These are phyloP conservation scores for Pogoniulus pusillus DNA, from an alignment of 2,797 vertebrate species.

Conservation along the genomic window DNA sequence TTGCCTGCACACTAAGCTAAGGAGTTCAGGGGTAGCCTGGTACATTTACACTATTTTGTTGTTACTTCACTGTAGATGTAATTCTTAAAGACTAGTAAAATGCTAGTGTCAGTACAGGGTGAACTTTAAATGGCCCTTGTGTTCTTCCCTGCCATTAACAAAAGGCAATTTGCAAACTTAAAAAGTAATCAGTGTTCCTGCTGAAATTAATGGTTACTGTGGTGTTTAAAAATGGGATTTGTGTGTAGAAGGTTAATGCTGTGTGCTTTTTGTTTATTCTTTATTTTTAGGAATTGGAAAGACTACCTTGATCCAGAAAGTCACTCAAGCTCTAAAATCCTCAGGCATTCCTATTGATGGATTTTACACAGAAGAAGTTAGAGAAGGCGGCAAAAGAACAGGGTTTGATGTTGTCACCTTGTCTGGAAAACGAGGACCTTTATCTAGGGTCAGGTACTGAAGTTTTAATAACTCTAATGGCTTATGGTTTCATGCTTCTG, in stretches of 20 bases:
- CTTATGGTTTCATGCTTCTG: background rate
- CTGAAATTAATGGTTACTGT: background rate
- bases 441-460: slow-evolving; percentile 90
- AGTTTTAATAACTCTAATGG: background rate
- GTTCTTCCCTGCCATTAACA: background rate
- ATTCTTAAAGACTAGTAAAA: background rate
- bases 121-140: background rate
- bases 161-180: background rate
- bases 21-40: background rate
- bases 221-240: background rate
- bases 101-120: background rate
- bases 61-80: background rate
- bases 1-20: background rate
- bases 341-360: slow-evolving; percentile 82
- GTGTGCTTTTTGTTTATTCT: background rate
- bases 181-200: background rate
- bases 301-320: slow-evolving; percentile 93
- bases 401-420: slow-evolving; percentile 96
- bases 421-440: slow-evolving; percentile 83
- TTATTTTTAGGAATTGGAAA: slow-evolving; percentile 89
- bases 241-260: background rate
- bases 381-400: slow-evolving; percentile 85
- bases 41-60: background rate
- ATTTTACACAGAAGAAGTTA: slow-evolving; percentile 96
- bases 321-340: slow-evolving; percentile 81